Base-by-base conservation (phyloP, 1,140 invertebrate species). In the Thrips palmi region DNA sequence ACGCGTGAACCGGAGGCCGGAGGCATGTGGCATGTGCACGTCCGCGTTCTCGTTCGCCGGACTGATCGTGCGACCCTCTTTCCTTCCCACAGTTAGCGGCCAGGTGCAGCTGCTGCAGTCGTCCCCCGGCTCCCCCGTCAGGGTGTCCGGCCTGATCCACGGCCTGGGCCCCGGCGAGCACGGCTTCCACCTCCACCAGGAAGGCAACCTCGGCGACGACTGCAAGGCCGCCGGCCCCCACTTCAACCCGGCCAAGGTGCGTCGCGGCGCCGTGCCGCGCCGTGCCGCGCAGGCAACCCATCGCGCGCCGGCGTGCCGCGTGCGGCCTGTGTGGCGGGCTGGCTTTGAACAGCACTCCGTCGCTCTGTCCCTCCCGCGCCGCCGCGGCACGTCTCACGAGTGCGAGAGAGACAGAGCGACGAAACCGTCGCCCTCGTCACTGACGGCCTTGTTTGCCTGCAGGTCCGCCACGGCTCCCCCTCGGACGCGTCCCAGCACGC, bases 141-240 rank as follows among this genome's bases (percentile, higher is more conserved):
- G 49, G 20, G 52, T 77, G 11, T 57, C 54, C 2, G 70, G 73
- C 8, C 62, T 67, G 45, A 56, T 75, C 8, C 58, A 51, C 2
- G 71, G 71, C 7, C 43, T 78, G 21, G 52, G 59, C 0, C 55
- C 62, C 3, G 71, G 71, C 4, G 45, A 61, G 42, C 80, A 85
- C 56, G 81, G 79, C 0, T 72, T 84, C 44, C 81, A 84, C 51
- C 64, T 84, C 15, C 79, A 84, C 52, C 57, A 71, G 40, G 71
- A 63, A 47, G 80, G 79, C 0, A 73, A 81, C 48, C 49, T 67
- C n/a, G 64, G 63, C 21, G 65, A 75, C 42, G 71, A 67, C 45
- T 67, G 62, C 42, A 57, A 56, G 21, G 57, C 62, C 0, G 56
- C 60, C 0, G 62, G 60, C 21, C 49, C 54, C 15, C 65, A 68